Percentiles rank a stretch among this genome's conserved stretches.
Evolutionary conservation across 2,797 vertebrate genomes (phyloP).

Genomic region (Odontamblyopus rebecca): DNA sequence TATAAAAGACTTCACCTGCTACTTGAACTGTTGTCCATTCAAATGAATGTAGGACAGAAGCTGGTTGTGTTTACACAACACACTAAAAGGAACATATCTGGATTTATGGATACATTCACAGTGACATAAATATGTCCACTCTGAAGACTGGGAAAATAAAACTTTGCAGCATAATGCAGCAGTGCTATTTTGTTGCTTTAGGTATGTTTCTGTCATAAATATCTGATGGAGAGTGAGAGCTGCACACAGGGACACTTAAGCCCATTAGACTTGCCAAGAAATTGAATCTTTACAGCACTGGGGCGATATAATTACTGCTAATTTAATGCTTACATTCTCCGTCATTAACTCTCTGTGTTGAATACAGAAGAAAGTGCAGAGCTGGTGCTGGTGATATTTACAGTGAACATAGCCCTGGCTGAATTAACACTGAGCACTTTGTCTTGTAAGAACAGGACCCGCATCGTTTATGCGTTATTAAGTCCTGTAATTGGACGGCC

Average conservation of each 20-base stretch:
- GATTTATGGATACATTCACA: slow-evolving; percentile 9
- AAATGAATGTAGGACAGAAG: slow-evolving; percentile 16
- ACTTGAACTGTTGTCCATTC: slow-evolving; percentile 41
- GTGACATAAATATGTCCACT: background rate
- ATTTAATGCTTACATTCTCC: slow-evolving; percentile 97
- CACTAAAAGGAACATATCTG: slow-evolving; percentile 25
- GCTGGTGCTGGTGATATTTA: slow-evolving; percentile 59
- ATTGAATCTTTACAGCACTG: slow-evolving; percentile 94
- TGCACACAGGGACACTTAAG: slow-evolving; percentile 66
- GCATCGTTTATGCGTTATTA: slow-evolving; percentile 98
- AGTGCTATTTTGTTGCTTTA: slow-evolving; percentile 34
- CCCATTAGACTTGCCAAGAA: slow-evolving; percentile 78
- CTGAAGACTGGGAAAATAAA: background rate
- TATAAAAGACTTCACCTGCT: slow-evolving; percentile 43
- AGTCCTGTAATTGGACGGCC: slow-evolving; percentile 94
- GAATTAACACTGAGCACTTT: slow-evolving; percentile 85
- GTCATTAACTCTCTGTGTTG: slow-evolving; percentile 92
- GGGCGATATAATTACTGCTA: slow-evolving; percentile 99
- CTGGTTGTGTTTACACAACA: slow-evolving; percentile 28
- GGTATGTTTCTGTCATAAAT: slow-evolving; percentile 49
- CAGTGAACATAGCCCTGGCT: slow-evolving; percentile 74
- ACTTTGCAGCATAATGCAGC: slow-evolving; percentile 1
- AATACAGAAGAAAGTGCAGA: slow-evolving; percentile 62
- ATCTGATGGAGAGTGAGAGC: slow-evolving; percentile 47
- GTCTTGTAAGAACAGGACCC: slow-evolving; percentile 90